Evolutionary conservation across 2,113 vertebrate genomes (phyloP), one percentile per base, ranked within the genome.

Genomic region (Gobiocypris rarus): DNA sequence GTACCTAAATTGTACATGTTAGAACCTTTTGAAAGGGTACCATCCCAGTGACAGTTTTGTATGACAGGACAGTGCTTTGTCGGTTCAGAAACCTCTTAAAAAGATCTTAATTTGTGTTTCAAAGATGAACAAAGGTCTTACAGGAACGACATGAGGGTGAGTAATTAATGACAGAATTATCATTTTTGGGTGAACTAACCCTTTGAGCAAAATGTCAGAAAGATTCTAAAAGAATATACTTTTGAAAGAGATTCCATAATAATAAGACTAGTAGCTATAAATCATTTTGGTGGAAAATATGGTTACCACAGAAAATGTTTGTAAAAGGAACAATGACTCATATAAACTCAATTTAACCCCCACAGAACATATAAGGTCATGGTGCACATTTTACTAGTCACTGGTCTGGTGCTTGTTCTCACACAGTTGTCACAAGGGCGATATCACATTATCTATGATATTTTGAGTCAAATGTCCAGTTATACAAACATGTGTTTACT

Each of bases 391-490:
- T 48, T 22, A 24, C 13, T 54, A 73, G n/a, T 73, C 70, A 48
- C 34, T 41, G 4, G 34, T 70, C 34, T 70, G 70, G 6, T 73
- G 41, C 8, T 48, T 48, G 41, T 73, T 73, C 65, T 69, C 67
- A 70, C 19, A 41, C 65, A 69, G 19, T 41, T 45, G 11, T 45
- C 69, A 73, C 69, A 73, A 73, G 69, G 41, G 5, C 0, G n/a
- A 13, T 26, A 24, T 24, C 5, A 24, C n/a, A 45, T 4, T 69
- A 19, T 31, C 19, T 69, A 69, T 69, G 38, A 11, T 7, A 34
- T 69, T 69, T 69, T 41, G 9, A 69, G 17, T 41, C 17, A 69
- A 69, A 69, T 69, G 34, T 38, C 65, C 34, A 69, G 65, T 69
- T 38, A 69, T 9, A 41, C 65, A 38, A 38, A 22, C 6, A 22